These are phyloP conservation scores for Sinhomidia bicolor DNA, from an alignment of 2,888 invertebrate species.

Conservation along the genomic window DNA sequence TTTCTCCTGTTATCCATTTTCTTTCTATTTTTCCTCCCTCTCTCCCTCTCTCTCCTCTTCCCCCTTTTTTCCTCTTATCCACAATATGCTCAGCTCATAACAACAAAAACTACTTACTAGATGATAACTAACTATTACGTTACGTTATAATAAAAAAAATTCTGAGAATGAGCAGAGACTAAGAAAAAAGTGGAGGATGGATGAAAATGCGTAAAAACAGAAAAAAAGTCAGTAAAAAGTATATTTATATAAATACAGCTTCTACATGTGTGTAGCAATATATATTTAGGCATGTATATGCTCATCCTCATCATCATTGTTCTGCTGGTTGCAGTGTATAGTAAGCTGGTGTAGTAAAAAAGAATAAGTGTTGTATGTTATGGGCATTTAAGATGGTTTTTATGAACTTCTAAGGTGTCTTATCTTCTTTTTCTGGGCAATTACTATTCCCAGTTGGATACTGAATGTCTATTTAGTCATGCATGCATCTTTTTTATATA, in stretches of 20 bases:
- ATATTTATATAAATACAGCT: not conserved
- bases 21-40: slow-evolving; percentile 59
- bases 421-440: slow-evolving; percentile 76
- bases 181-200: not conserved
- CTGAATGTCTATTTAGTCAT: slow-evolving; percentile 69
- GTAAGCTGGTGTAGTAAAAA: slow-evolving; percentile 37
- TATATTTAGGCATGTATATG: not conserved
- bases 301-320: slow-evolving; percentile 23
- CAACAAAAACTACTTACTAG: not conserved
- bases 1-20: slow-evolving; percentile 45
- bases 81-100: not conserved
- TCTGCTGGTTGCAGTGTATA: not conserved
- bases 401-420: slow-evolving; percentile 78
- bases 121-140: slow-evolving; percentile 10
- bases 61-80: slow-evolving; percentile 47
- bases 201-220: not conserved
- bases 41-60: slow-evolving; percentile 46
- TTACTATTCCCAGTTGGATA: slow-evolving; percentile 73
- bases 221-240: not conserved
- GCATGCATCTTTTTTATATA: slow-evolving; percentile 63
- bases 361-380: slow-evolving; percentile 60
- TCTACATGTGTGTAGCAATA: not conserved
- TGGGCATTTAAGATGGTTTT: slow-evolving; percentile 67
- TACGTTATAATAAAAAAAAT: too few species aligned
- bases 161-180: slow-evolving; percentile 7